Base-by-base conservation (phyloP, 1,140 invertebrate species). In the Leptestheria dahalacensis region DNA sequence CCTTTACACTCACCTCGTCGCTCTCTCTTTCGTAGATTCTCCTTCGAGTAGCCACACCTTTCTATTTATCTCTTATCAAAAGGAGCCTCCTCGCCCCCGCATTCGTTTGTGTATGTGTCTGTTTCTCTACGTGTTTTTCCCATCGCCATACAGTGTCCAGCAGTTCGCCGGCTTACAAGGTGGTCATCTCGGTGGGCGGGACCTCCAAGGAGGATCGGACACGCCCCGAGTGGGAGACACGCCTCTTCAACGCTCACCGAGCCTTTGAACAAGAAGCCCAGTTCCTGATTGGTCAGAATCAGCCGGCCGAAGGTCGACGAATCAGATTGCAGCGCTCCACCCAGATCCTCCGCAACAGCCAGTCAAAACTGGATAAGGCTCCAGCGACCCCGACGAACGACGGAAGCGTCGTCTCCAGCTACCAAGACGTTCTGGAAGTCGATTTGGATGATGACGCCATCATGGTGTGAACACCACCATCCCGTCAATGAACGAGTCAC, bases 381-480 rank as follows among this genome's bases (percentile, higher is more conserved):
- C 18, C 56, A 46, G n/a, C 48, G 47, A 60, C 46, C 23, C 20
- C 9, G 48, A 62, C 12, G 18, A 63, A 64, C 46, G 66, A 65
- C 48, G 64, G 64, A 53, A 64, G 67, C 63, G 61, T 66, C 64
- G 25, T 68, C 62, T 65, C 69, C 65, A 50, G 47, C 67, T 29
- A 65, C 64, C 49, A 68, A 64, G 63, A 41, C 33, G 33, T 61
- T 28, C 61, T 64, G 62, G 59, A 64, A 33, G 56, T 57, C 26
- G 64, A 64, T 60, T 48, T 62, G 26, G 63, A 65, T 28, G 66
- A 66, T 49, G 66, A 64, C 24, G 62, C 66, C 28, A 67, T 67
- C 25, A 62, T 67, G 61, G 66, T 67, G n/a, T 66, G 57, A 61
- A 24, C 10, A 15, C 15, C 6, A 41, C 6, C 6, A 41, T 41